A percentile compares a stretch with the other conserved stretches of the same genome.
These are phyloP conservation scores for Seriola rivoliana DNA, from an alignment of 2,113 vertebrate species.

Conservation along the genomic window DNA sequence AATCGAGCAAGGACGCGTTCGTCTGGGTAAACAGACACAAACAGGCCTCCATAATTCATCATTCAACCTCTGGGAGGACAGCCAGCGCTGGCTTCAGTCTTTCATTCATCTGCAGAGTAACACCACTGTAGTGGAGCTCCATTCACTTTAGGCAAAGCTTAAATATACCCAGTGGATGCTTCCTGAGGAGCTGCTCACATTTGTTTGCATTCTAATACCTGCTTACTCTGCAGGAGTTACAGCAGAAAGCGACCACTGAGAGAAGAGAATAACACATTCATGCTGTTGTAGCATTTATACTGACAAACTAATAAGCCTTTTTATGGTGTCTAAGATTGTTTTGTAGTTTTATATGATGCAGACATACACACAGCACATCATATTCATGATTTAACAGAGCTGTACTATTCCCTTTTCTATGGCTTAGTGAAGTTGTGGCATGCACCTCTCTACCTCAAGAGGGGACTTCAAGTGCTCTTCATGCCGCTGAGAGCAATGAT, in stretches of 20 bases:
- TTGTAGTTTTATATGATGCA: constrained; percentile 18
- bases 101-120: constrained; percentile 63
- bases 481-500: not conserved
- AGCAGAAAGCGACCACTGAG: not conserved
- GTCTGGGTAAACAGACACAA: constrained; percentile 68
- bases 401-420: not conserved
- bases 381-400: not conserved
- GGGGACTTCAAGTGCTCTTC: not conserved
- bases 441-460: not conserved
- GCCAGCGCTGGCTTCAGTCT: constrained; percentile 50
- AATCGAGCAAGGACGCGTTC: constrained; percentile 40
- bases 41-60: constrained; percentile 73
- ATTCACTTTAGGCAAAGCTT: constrained; percentile 47
- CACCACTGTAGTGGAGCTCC: constrained; percentile 22
- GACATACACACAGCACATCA: not conserved
- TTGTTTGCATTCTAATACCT: constrained; percentile 38
- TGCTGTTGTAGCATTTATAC: constrained; percentile 4
- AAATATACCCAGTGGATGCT: constrained; percentile 27
- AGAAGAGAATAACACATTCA: constrained; percentile 8
- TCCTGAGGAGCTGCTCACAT: constrained; percentile 21
- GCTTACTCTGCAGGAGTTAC: constrained; percentile 24
- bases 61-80: constrained; percentile 69
- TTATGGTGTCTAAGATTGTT: constrained; percentile 13
- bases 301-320: constrained; percentile 18
- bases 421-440: not conserved